These are phyloP conservation scores for Balaenoptera acutorostrata DNA, from an alignment of 2,113 vertebrate genomes.

Conservation along the genomic window DNA sequence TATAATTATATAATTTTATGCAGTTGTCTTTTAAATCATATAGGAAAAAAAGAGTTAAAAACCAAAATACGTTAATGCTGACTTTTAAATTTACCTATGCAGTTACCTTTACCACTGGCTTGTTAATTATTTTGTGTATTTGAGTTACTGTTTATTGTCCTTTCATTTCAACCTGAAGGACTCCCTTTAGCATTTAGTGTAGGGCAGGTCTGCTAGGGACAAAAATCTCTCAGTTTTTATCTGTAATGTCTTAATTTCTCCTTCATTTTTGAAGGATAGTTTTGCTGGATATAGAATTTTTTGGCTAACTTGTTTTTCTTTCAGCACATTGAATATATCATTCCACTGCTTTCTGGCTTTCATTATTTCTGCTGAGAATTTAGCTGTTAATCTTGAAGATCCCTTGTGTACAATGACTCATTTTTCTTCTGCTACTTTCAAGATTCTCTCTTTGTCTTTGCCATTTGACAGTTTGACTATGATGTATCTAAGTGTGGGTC, in stretches of 20 bases:
- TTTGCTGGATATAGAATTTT: background rate
- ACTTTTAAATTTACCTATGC: background rate
- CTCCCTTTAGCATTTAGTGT: too few relatives aligned
- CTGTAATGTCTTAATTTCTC: background rate
- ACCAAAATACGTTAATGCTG: background rate
- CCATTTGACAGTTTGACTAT: background rate
- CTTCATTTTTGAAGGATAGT: background rate
- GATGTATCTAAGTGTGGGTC: background rate
- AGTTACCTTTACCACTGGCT: background rate
- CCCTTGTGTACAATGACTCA: background rate
- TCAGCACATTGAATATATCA: background rate
- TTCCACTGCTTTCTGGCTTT: background rate
- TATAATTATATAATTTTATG: background rate
- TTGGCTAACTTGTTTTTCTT: background rate
- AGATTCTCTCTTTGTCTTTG: background rate
- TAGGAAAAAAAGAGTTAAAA: background rate
- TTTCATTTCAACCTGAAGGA: background rate
- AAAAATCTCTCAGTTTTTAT: background rate
- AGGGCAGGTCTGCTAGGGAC: background rate
- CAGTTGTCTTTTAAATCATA: background rate
- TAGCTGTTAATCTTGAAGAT: background rate
- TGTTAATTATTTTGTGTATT: background rate
- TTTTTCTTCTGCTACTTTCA: background rate
- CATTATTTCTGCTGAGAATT: background rate
- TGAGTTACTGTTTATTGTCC: background rate